Percentiles rank a stretch among this genome's conserved stretches.
These are phyloP conservation scores for Neomicropteryx cornuta DNA, from an alignment of 1,140 invertebrate genomes.

Conservation along the genomic window DNA sequence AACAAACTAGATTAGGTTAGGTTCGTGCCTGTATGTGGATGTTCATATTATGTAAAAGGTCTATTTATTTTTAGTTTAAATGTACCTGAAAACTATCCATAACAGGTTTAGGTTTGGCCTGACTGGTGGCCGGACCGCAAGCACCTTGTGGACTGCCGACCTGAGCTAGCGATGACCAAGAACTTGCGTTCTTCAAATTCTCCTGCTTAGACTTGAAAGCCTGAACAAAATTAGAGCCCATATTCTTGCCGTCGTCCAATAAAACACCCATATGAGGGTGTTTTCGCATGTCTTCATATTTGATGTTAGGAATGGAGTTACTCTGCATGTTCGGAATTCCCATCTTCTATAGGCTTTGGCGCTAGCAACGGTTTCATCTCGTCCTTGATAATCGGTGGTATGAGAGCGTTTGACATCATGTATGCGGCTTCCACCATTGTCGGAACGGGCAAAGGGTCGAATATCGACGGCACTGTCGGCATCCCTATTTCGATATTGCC, in stretches of 20 bases:
- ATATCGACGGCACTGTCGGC: slow-evolving; percentile 51
- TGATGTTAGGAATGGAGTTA: slow-evolving; percentile 31
- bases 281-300: slow-evolving; percentile 30
- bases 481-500: slow-evolving; percentile 30
- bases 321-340: slow-evolving; percentile 35
- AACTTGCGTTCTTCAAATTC: slow-evolving; percentile 80
- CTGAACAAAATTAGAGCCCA: slow-evolving; percentile 47
- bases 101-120: slow-evolving; percentile 48
- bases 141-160: slow-evolving; percentile 59
- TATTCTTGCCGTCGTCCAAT: slow-evolving; percentile 34
- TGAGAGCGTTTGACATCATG: slow-evolving; percentile 32
- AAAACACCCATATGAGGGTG: slow-evolving; percentile 27
- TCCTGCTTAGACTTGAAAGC: slow-evolving; percentile 57
- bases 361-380: slow-evolving; percentile 44
- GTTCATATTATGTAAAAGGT: too few relatives aligned
- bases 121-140: slow-evolving; percentile 42
- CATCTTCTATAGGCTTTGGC: slow-evolving; percentile 50
- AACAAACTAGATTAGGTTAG: too few relatives aligned
- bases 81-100: slow-evolving; percentile 59
- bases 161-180: slow-evolving; percentile 85
- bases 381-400: slow-evolving; percentile 41
- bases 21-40: too few relatives aligned
- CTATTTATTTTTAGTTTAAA: too few relatives aligned
- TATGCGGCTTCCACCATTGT: slow-evolving; percentile 33
- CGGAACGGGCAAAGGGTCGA: slow-evolving; percentile 46